These are phyloP conservation scores for Polyommatus icarus DNA, from an alignment of 2,888 invertebrate species.

Conservation along the genomic window DNA sequence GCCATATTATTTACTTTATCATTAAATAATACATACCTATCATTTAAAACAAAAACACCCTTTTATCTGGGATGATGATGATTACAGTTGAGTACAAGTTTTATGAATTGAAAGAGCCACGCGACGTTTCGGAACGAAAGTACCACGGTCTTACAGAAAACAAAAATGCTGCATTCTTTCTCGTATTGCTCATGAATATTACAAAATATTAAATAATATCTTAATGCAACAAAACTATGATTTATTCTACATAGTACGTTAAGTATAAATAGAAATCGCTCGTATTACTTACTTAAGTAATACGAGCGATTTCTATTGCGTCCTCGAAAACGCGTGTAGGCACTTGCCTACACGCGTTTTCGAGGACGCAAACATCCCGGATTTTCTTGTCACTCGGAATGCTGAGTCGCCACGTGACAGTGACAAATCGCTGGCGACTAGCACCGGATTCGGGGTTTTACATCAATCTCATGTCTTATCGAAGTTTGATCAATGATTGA, in stretches of 20 bases:
- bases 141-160: too few relatives aligned
- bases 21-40: background rate
- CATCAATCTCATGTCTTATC: conserved; percentile 50
- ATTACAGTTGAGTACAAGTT: too few relatives aligned
- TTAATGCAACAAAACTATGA: background rate
- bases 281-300: background rate
- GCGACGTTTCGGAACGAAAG: too few relatives aligned
- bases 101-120: too few relatives aligned
- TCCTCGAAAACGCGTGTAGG: too few relatives aligned
- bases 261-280: background rate
- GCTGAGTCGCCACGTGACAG: conserved; percentile 40
- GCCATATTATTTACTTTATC: background rate
- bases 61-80: too few relatives aligned
- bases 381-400: conserved; percentile 30
- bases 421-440: conserved; percentile 47
- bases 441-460: conserved; percentile 41
- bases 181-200: background rate
- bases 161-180: too few relatives aligned
- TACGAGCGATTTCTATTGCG: too few relatives aligned
- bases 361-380: background rate
- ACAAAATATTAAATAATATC: background rate
- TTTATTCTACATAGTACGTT: background rate
- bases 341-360: background rate
- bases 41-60: too few relatives aligned
- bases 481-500: conserved; percentile 45